These are phyloP conservation scores for Armadillidium nasatum DNA, from an alignment of 1,140 invertebrate species.

Conservation along the genomic window DNA sequence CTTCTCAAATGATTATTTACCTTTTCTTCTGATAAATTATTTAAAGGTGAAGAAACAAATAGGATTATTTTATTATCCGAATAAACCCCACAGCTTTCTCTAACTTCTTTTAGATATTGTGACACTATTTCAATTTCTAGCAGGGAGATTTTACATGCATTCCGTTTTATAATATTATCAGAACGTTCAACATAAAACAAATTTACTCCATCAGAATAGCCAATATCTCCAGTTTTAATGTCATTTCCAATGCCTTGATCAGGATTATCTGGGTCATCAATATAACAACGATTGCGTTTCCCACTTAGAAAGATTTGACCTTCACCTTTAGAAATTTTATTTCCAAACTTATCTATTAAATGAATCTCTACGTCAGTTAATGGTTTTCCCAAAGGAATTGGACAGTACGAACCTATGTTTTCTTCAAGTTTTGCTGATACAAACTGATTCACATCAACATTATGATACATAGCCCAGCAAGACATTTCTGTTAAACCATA, in stretches of 20 bases:
- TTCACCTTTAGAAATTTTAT: background rate
- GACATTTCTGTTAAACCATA: background rate
- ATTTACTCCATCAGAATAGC: background rate
- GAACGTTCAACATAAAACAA: background rate
- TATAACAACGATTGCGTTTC: background rate
- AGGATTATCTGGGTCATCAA: background rate
- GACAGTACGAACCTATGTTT: background rate
- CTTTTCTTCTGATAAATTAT: background rate
- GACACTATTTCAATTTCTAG: background rate
- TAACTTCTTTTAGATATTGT: background rate
- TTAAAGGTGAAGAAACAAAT: background rate
- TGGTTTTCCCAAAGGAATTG: slow-evolving; percentile 4
- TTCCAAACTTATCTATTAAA: slow-evolving; percentile 1
- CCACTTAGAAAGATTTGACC: background rate
- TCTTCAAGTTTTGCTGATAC: background rate
- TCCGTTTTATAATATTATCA: slow-evolving; percentile 6
- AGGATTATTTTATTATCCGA: background rate
- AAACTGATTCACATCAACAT: background rate
- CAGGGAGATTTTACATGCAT: background rate
- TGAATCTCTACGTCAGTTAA: background rate
- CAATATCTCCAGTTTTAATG: background rate
- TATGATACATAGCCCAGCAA: background rate
- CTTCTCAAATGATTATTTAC: background rate
- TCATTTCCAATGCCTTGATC: background rate
- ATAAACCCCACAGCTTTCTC: background rate